phyloP scores from a whole-genome alignment of 2,113 vertebrate species.

The Oncorhynchus gorbuscha region DNA sequence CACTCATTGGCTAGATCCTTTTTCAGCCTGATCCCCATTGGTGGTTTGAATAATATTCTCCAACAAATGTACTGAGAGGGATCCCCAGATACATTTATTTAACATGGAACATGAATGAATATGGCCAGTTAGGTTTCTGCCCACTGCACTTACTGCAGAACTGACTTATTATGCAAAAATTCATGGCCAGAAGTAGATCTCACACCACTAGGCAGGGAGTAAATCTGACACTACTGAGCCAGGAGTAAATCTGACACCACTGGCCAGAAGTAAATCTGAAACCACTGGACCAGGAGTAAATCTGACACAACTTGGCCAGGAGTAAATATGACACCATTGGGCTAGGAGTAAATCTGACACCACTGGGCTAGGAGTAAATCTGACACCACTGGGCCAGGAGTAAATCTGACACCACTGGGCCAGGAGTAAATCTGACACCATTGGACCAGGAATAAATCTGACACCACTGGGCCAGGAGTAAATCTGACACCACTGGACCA shows the following conservation, averaged over 20 bases:
- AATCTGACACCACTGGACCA: constrained; percentile 49
- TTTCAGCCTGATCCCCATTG: constrained; percentile 30
- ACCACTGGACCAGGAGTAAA: constrained; percentile 11
- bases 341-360: too few relatives aligned
- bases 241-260: too few relatives aligned
- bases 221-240: too few relatives aligned
- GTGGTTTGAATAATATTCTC: constrained; percentile 25
- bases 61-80: constrained; percentile 34
- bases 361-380: constrained; percentile 32
- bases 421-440: too few relatives aligned
- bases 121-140: constrained; percentile 14
- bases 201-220: too few relatives aligned
- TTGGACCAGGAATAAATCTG: too few relatives aligned
- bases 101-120: constrained; percentile 58
- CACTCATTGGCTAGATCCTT: constrained; percentile 18
- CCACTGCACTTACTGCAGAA: background rate
- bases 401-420: too few relatives aligned
- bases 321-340: too few relatives aligned
- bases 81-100: constrained; percentile 57
- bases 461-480: constrained; percentile 11
- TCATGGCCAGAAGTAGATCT: constrained; percentile 34
- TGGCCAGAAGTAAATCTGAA: too few relatives aligned
- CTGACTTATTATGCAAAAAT: constrained; percentile 55
- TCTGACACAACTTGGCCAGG: fast-evolving
- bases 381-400: constrained; percentile 40